A percentile compares a stretch with the other conserved stretches of the same genome.
These are phyloP conservation scores for Lithophane ornitopus DNA, from an alignment of 2,888 invertebrate genomes.

Conservation along the genomic window DNA sequence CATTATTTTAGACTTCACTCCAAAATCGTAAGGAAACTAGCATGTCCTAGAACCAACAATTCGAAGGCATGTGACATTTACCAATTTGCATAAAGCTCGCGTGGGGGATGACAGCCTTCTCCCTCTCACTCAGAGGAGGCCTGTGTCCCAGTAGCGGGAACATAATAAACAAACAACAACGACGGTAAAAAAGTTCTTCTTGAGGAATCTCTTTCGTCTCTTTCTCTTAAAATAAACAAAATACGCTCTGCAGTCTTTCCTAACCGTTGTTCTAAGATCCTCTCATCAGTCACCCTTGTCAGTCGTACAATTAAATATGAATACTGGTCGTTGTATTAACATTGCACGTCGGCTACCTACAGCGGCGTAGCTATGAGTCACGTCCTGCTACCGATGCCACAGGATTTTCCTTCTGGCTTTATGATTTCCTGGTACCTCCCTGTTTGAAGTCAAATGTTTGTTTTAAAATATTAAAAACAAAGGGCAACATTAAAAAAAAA, in stretches of 20 bases:
- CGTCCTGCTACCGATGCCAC: constrained; percentile 63
- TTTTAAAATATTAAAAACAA: neutral
- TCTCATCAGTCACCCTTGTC: constrained; percentile 33
- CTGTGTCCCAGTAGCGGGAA: neutral
- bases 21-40: neutral
- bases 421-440: constrained; percentile 74
- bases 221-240: constrained; percentile 15
- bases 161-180: neutral
- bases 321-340: constrained; percentile 43
- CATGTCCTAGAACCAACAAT: neutral
- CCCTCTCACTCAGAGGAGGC: neutral
- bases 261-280: constrained; percentile 18
- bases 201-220: neutral
- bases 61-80: neutral
- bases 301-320: constrained; percentile 56
- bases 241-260: neutral
- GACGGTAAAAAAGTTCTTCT: neutral
- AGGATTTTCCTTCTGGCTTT: constrained; percentile 78
- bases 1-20: neutral
- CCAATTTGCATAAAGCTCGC: accelerated
- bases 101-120: neutral
- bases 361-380: constrained; percentile 56
- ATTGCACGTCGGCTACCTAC: constrained; percentile 60
- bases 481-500: too few species aligned
- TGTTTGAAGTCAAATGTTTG: constrained; percentile 5